Percentiles rank a stretch among this genome's conserved stretches.
These are phyloP conservation scores for Drosophila pseudotakahashii DNA, from an alignment of 2,888 invertebrate genomes.

Conservation along the genomic window DNA sequence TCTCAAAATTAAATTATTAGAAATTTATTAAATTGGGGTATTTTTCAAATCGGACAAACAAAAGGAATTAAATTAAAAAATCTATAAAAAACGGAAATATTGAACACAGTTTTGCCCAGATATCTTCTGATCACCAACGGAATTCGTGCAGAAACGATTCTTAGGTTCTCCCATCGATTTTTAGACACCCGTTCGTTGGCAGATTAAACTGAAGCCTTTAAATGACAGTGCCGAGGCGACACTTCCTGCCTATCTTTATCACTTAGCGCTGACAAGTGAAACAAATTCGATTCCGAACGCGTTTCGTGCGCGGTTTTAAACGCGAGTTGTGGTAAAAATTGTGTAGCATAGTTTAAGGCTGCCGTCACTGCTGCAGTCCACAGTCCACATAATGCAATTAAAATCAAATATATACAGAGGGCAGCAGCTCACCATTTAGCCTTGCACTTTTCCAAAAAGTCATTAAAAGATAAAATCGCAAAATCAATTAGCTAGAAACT, in stretches of 20 bases:
- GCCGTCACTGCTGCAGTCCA: conserved; percentile 10
- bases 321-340: neutral
- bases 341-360: conserved; percentile 30
- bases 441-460: conserved; percentile 70
- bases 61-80: too few relatives aligned
- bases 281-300: conserved; percentile 24
- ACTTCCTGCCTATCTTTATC: conserved; percentile 1
- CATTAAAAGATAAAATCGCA: conserved; percentile 81
- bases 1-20: too few relatives aligned
- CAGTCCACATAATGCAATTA: conserved; percentile 54
- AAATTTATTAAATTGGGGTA: too few relatives aligned
- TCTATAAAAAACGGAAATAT: too few relatives aligned
- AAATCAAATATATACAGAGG: conserved; percentile 50
- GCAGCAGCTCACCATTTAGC: conserved; percentile 39
- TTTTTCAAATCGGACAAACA: too few relatives aligned
- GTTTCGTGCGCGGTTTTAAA: conserved; percentile 31
- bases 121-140: too few relatives aligned
- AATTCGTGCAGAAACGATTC: too few relatives aligned
- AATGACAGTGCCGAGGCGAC: conserved; percentile 2
- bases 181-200: neutral
- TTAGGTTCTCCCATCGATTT: too few relatives aligned
- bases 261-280: conserved; percentile 19
- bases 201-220: conserved; percentile 10
- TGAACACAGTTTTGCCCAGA: too few relatives aligned
- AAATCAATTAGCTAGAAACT: conserved; percentile 81